Evolutionary conservation across 2,113 vertebrate species (phyloP), one percentile per base, ranked within the genome.

Genomic region (Dipodomys stephensi): DNA sequence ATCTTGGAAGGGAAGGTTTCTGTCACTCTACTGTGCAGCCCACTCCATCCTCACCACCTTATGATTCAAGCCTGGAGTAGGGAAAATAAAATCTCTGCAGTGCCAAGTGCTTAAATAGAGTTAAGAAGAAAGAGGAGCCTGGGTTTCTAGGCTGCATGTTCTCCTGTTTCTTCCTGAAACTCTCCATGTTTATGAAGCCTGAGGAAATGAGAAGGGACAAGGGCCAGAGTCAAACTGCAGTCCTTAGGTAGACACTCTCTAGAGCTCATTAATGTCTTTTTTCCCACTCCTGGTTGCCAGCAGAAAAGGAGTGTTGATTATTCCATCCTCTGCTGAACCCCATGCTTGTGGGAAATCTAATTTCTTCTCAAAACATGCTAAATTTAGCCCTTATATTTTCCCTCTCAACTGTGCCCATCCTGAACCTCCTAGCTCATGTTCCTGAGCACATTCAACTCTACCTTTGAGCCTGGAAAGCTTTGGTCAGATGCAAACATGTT

Each of bases 381-480:
- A 74, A 68, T 32, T 57, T 35, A 62, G n/a, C 32, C 7, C 18
- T 8, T 18, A 7, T 22, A 25, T n/a, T 65, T 60, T 57, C 23
- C 1, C 84, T 10, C 68, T 83, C 28, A 19, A 30, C 23, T 3
- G 19, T 60, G 69, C 4, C 88, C 6, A 11, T 67, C 73, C 28
- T 2, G 44, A 89, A 15, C 8, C 28, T 44, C 27, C 46, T 10
- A n/a, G 22, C 3, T 73, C 6, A 3, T 23, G 7, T n/a, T 88
- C 67, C 92, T 95, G 92, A 96, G 84, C 91, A 89, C 72, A 79
- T 16, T 22, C 91, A 30, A 92, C 67, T 82, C 95, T 80, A 81
- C 92, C 32, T 92, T 12, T 94, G 88, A 95, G 53, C 53, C 53
- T 57, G 53, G 49, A 9, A 53, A 53, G 12, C 10, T 12, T 92